A percentile compares a stretch with the other conserved stretches of the same genome.
Evolutionary conservation across 2,888 invertebrate species (phyloP).

Genomic region (Lasius fuliginosus): DNA sequence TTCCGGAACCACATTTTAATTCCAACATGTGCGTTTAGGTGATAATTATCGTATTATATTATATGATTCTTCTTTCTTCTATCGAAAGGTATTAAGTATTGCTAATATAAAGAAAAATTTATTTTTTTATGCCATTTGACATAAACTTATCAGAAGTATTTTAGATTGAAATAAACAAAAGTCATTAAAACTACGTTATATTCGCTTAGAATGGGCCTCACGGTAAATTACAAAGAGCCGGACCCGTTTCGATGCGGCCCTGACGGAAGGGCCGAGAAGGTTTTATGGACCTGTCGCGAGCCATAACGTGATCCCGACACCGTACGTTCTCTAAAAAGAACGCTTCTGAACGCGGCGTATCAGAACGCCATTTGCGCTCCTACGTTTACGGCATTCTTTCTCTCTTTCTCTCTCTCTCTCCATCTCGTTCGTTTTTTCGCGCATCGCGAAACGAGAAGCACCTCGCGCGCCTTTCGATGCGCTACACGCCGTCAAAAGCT

Average conservation of each 20-base stretch:
- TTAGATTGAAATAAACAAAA: conserved; percentile 22
- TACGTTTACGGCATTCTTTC: conserved; percentile 43
- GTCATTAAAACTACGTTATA: background rate
- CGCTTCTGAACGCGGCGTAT: conserved; percentile 10
- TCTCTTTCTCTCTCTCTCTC: conserved; percentile 8
- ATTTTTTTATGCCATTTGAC: background rate
- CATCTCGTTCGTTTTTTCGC: conserved; percentile 15
- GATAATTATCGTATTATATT: conserved; percentile 12
- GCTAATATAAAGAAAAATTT: background rate
- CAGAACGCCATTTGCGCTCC: conserved; percentile 45
- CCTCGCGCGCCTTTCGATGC: conserved; percentile 39
- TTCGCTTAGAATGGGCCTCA: conserved; percentile 5
- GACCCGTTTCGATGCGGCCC: conserved; percentile 2
- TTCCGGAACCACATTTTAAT: background rate
- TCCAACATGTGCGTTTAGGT: background rate
- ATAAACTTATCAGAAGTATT: background rate
- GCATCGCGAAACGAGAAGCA: conserved; percentile 28
- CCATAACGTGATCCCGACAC: conserved; percentile 28
- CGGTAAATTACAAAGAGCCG: conserved; percentile 12
- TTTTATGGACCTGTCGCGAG: conserved; percentile 49
- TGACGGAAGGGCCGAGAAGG: conserved; percentile 22
- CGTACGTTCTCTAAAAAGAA: conserved; percentile 37
- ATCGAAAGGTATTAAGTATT: background rate
- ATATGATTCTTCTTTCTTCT: background rate
- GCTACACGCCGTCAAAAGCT: conserved; percentile 11